Evolutionary conservation across 2,797 vertebrate genomes (phyloP).

Genomic region (Craterocephalus amniculus): DNA sequence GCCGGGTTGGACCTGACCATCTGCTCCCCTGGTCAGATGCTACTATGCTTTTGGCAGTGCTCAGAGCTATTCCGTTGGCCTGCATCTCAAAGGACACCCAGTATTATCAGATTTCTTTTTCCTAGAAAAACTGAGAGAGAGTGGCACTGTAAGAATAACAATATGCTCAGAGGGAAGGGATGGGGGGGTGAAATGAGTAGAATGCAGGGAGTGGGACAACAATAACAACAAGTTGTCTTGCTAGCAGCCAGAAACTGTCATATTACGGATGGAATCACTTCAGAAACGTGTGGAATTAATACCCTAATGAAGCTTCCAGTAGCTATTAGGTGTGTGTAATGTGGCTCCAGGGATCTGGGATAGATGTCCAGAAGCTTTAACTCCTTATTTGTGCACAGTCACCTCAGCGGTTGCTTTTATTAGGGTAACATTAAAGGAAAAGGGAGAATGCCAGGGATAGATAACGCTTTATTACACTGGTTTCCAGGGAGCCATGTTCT

Average conservation of each 20-base stretch:
- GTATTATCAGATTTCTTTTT: conserved; percentile 90
- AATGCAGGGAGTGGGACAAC: conserved; percentile 59
- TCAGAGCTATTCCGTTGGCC: conserved; percentile 87
- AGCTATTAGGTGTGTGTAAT: conserved; percentile 97
- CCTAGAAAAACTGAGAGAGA: conserved; percentile 73
- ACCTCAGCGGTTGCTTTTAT: conserved; percentile 96
- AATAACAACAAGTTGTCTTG: conserved; percentile 94
- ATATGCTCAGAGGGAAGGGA: conserved; percentile 75
- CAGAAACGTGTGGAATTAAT: conserved; percentile 96
- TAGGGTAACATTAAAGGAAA: conserved; percentile 91
- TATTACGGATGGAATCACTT: conserved; percentile 96
- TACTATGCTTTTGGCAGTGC: conserved; percentile 86
- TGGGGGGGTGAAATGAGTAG: conserved; percentile 47
- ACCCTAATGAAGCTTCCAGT: conserved; percentile 95
- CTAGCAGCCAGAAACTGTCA: conserved; percentile 91
- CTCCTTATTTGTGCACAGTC: conserved; percentile 94
- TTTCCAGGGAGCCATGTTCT: conserved; percentile 92
- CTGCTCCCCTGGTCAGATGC: conserved; percentile 87
- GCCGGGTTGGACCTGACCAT: conserved; percentile 80
- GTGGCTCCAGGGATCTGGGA: conserved; percentile 94
- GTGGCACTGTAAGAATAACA: conserved; percentile 77
- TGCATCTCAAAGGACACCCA: conserved; percentile 89
- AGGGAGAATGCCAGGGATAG: conserved; percentile 86
- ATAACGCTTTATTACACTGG: conserved; percentile 94
- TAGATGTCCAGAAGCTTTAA: conserved; percentile 93